Percentiles rank a stretch among this genome's conserved stretches.
Conservation (phyloP, 2,888 invertebrate genomes). For the Apamea anceps region DNA sequence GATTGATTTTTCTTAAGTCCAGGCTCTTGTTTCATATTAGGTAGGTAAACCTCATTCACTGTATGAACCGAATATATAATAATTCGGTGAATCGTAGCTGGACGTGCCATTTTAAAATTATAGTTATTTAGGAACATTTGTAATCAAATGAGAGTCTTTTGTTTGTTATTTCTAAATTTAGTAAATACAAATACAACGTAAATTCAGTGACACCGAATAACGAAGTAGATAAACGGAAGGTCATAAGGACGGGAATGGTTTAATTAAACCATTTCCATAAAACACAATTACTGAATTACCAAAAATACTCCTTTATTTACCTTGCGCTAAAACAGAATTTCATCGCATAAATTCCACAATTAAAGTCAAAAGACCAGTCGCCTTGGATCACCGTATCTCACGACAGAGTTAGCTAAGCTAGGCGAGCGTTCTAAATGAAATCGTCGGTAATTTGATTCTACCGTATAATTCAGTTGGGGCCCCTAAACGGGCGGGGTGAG, state of each 20-base stretch:
- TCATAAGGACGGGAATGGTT: not conserved
- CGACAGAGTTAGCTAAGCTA: constrained; percentile 55
- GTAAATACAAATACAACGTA: not conserved
- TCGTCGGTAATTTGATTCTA: constrained; percentile 71
- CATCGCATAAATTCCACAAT: constrained; percentile 51
- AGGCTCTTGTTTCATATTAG: not conserved
- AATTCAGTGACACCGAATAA: not conserved
- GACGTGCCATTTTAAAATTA: not conserved
- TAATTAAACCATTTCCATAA: constrained; percentile 40
- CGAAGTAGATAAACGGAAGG: too few relatives aligned
- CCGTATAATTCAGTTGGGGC: constrained; percentile 63
- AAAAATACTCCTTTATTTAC: constrained; percentile 24
- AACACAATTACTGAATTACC: constrained; percentile 26
- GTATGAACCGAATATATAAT: not conserved
- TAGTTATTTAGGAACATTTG: not conserved
- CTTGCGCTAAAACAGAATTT: constrained; percentile 33
- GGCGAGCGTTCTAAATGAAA: constrained; percentile 66
- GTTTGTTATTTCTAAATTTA: not conserved
- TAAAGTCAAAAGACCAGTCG: constrained; percentile 51
- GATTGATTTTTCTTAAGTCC: not conserved
- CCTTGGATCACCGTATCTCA: constrained; percentile 47
- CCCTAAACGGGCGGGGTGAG: constrained; percentile 45
- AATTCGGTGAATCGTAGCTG: not conserved
- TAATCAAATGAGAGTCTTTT: not conserved
- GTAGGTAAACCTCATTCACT: not conserved